Evolutionary conservation across 2,113 vertebrate genomes (phyloP).

Genomic region (Engystomops pustulosus): DNA sequence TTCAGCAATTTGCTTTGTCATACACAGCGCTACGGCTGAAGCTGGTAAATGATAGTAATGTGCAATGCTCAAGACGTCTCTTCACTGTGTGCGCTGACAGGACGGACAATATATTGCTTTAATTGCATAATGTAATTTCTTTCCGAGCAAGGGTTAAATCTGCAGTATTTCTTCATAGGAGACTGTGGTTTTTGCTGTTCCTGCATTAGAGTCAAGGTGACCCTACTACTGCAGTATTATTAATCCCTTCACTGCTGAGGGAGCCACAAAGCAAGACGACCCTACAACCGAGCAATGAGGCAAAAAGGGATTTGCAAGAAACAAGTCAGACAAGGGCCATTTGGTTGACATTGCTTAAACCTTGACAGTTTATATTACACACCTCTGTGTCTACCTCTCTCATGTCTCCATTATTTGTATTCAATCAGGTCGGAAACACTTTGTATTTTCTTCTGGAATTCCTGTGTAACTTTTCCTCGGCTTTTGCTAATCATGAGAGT

Average conservation of each 20-base stretch:
- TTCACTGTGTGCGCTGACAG: background rate
- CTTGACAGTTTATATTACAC: constrained; percentile 39
- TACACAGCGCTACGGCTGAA: background rate
- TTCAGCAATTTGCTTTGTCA: background rate
- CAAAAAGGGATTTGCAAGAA: constrained; percentile 47
- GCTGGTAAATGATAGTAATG: background rate
- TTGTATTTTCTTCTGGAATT: background rate
- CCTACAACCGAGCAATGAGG: constrained; percentile 51
- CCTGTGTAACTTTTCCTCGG: background rate
- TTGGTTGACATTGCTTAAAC: constrained; percentile 42
- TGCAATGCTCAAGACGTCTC: background rate
- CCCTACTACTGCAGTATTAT: constrained; percentile 53
- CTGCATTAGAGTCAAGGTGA: constrained; percentile 57
- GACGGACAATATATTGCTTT: background rate
- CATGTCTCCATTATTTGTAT: background rate
- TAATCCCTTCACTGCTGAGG: constrained; percentile 59
- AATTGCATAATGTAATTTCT: constrained; percentile 6
- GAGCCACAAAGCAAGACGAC: constrained; percentile 51
- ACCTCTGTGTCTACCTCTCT: background rate
- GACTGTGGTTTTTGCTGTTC: constrained; percentile 55
- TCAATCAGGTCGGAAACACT: background rate
- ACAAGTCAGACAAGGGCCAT: constrained; percentile 50
- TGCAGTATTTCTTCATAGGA: constrained; percentile 53
- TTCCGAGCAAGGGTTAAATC: constrained; percentile 27
- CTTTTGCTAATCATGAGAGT: background rate